Base-by-base conservation (phyloP, 2,113 vertebrate species). In the Dicentrarchus labrax region DNA sequence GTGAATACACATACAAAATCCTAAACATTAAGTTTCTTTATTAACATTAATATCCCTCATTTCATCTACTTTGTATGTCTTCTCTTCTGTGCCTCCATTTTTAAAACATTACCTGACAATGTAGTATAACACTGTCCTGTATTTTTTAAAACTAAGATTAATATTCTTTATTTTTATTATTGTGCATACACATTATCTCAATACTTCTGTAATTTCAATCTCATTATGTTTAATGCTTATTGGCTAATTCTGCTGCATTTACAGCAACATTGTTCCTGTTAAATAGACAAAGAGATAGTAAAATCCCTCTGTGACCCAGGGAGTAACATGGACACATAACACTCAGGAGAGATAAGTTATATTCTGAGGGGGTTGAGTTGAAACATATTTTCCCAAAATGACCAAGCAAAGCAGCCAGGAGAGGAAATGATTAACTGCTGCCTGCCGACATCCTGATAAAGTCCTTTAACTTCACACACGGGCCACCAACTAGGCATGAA, bases 361-460 rank as follows among this genome's bases (percentile, higher is more conserved):
- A 65, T 62, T 76, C 47, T 78, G 43, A 73, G 50, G 24, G 6
- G 36, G 16, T 3, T 51, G 21, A 36, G n/a, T 36, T 53, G 2
- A 13, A 67, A 74, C 8, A 60, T 22, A 6, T 77, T n/a, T 69
- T 39, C 4, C 21, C 19, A 41, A 68, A 57, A 80, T 56, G 22
- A 39, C 11, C 30, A 61, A 76, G 24, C 59, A 76, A 66, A 60
- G 70, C 59, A 56, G 22, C 8, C 11, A 4, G 50, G n/a, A 74
- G 50, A 64, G 64, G 65, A 76, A 86, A 89, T 91, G 9, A 91
- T 90, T 86, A 88, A 90, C 83, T 53, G 62, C 71, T 57, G 38
- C 53, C 60, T 53, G 15, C 38, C 2, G 9, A 12, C 30, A 13
- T 79, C 72, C 38, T 3, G 4, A 22, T 81, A 66, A 48, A 61